These are phyloP conservation scores for Hippocampus guttulatus DNA, from an alignment of 2,113 vertebrate species.

Conservation along the genomic window DNA sequence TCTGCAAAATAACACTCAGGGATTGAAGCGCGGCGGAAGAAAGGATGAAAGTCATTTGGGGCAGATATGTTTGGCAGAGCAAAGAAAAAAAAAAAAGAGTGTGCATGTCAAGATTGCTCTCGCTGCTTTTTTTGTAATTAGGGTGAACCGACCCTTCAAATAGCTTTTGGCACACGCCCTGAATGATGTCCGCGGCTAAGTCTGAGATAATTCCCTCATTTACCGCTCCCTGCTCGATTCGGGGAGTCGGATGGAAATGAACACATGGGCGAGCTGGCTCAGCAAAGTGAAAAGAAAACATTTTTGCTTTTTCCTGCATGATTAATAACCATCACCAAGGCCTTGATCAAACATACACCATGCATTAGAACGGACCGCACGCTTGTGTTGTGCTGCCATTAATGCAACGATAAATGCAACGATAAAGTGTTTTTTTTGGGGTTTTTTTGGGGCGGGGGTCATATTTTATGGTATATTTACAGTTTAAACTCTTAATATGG, in stretches of 20 bases:
- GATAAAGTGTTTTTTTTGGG: no score
- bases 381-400: no score
- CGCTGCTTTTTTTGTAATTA: not conserved
- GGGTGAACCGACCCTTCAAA: conserved; percentile 1
- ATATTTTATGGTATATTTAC: no score
- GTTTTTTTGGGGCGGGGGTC: no score
- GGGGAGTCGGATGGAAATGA: not conserved
- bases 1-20: not conserved
- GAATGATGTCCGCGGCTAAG: conserved; percentile 8
- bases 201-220: conserved; percentile 5
- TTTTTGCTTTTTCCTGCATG: not conserved
- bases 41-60: not conserved
- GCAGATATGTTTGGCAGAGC: not conserved
- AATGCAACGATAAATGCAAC: not conserved
- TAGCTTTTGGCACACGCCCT: not conserved
- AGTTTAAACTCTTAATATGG: no score
- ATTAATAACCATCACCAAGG: not conserved
- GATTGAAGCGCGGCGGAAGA: not conserved
- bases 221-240: not conserved
- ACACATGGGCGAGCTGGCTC: not conserved
- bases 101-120: not conserved
- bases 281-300: not conserved
- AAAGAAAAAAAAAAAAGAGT: not conserved
- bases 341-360: not conserved
- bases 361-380: not conserved